These are phyloP conservation scores for Lamprologus speciosus DNA, from an alignment of 2,113 vertebrate genomes.

Conservation along the genomic window DNA sequence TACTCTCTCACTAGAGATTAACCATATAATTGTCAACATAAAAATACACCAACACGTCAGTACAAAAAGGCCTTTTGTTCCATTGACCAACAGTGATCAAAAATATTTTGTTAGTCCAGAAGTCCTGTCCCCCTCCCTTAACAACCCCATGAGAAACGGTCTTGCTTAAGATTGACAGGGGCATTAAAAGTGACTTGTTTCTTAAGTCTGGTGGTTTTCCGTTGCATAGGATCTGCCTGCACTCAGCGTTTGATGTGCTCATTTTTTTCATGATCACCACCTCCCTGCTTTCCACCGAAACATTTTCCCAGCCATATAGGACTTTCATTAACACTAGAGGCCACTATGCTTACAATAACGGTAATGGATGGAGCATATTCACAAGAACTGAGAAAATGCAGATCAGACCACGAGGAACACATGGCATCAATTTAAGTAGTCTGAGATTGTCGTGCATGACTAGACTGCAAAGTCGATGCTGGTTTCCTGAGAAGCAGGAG, in stretches of 20 bases:
- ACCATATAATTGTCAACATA: constrained; percentile 21
- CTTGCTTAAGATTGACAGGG: constrained; percentile 12
- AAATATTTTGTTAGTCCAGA: constrained; percentile 7
- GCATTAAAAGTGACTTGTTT: constrained; percentile 24
- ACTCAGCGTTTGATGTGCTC: constrained; percentile 2
- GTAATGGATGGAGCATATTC: neutral
- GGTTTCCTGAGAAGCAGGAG: neutral
- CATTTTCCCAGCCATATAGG: neutral
- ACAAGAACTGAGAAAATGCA: constrained; percentile 11
- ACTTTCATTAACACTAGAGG: constrained; percentile 20
- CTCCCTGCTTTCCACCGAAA: neutral
- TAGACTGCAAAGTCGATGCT: constrained; percentile 43
- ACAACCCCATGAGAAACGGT: constrained; percentile 26
- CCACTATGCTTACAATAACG: constrained; percentile 1
- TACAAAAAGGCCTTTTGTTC: constrained; percentile 55
- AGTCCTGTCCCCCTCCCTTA: neutral
- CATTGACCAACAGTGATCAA: constrained; percentile 5
- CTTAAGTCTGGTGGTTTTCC: constrained; percentile 39
- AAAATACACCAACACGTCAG: neutral
- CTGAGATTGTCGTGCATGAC: constrained; percentile 40
- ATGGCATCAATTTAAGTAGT: constrained; percentile 60
- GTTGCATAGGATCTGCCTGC: neutral
- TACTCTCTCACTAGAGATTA: neutral
- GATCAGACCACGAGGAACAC: constrained; percentile 14
- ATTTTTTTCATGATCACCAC: constrained; percentile 9